A percentile compares a stretch with the other conserved stretches of the same genome.
These are phyloP conservation scores for Micropoecilia bifurca DNA, from an alignment of 2,797 vertebrate species.

Conservation along the genomic window DNA sequence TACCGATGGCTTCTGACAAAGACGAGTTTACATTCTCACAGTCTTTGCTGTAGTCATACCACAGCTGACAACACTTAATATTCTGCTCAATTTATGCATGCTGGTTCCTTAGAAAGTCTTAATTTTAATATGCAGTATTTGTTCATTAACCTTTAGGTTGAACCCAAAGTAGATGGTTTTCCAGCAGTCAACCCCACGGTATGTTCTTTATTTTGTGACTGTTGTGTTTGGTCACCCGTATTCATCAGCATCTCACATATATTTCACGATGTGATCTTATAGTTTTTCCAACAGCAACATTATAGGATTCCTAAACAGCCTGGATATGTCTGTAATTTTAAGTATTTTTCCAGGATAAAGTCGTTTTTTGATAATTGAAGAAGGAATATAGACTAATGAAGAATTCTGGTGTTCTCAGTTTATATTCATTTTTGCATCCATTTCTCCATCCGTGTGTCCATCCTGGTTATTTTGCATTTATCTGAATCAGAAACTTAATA, in stretches of 20 bases:
- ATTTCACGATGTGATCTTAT: neutral
- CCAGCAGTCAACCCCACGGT: slow-evolving; percentile 85
- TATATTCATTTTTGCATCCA: neutral
- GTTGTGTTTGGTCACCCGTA: slow-evolving; percentile 4
- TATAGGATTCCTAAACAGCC: neutral
- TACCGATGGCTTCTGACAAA: slow-evolving; percentile 50
- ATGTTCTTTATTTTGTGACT: slow-evolving; percentile 31
- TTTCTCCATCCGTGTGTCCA: neutral
- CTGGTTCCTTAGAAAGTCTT: neutral
- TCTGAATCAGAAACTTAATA: neutral
- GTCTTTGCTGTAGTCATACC: slow-evolving; percentile 11
- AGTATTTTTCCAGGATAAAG: neutral
- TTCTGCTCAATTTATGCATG: slow-evolving; percentile 1
- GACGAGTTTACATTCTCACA: slow-evolving; percentile 31
- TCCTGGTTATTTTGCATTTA: too few relatives aligned
- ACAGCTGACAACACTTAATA: slow-evolving; percentile 67
- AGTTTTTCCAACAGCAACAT: neutral
- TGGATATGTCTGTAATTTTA: neutral
- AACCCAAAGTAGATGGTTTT: slow-evolving; percentile 88
- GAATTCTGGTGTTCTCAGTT: neutral
- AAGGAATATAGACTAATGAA: neutral
- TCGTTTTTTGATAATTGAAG: neutral
- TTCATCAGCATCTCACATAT: neutral
- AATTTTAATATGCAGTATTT: slow-evolving; percentile 49
- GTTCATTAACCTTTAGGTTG: slow-evolving; percentile 75